Conservation (phyloP, 2,888 invertebrate genomes). For the Drosophila fungiperda region DNA sequence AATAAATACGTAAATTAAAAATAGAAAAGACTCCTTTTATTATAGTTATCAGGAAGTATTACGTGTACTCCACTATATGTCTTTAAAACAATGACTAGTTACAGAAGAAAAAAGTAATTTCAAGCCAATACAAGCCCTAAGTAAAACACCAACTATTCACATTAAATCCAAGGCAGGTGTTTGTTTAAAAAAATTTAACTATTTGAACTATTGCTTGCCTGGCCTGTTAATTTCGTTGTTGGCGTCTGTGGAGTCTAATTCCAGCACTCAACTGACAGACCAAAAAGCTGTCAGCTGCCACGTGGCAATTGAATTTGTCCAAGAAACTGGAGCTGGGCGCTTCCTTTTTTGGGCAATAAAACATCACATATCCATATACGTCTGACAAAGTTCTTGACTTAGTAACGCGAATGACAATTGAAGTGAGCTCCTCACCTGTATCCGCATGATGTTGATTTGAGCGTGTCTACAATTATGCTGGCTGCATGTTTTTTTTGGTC, state of each 20-base stretch:
- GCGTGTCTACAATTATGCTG: constrained; percentile 53
- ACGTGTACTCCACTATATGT: neutral
- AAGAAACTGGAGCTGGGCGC: constrained; percentile 5
- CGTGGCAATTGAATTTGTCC: constrained; percentile 11
- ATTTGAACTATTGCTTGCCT: constrained; percentile 14
- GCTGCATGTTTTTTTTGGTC: constrained; percentile 48
- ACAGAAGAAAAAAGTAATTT: neutral
- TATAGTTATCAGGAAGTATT: neutral
- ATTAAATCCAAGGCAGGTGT: constrained; percentile 56
- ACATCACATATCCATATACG: constrained; percentile 1
- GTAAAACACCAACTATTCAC: constrained; percentile 26
- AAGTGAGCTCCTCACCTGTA: neutral
- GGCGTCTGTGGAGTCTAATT: constrained; percentile 37
- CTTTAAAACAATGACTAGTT: neutral
- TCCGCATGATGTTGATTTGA: constrained; percentile 18
- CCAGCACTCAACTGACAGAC: constrained; percentile 26
- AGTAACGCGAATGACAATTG: neutral
- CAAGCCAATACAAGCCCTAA: constrained; percentile 4
- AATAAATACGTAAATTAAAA: neutral
- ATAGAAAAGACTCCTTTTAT: neutral
- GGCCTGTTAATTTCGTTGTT: constrained; percentile 27
- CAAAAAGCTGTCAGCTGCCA: constrained; percentile 36
- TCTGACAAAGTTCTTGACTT: constrained; percentile 21
- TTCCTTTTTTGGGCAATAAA: constrained; percentile 2
- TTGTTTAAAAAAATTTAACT: constrained; percentile 40